Conservation (phyloP, 2,113 vertebrate genomes). For the Arizona elegans region DNA sequence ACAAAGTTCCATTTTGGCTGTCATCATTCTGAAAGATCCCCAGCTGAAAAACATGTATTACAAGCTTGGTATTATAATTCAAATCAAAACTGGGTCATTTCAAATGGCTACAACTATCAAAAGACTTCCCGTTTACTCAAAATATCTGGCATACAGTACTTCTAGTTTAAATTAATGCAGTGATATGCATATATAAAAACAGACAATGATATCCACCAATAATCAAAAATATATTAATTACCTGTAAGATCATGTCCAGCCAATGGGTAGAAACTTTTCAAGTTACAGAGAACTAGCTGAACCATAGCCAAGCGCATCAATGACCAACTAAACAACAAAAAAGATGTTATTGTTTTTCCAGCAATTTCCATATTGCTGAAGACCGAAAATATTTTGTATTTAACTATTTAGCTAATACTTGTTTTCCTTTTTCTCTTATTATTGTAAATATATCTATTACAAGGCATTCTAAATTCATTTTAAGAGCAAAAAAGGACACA, state of each 20-base stretch:
- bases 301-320: slow-evolving; percentile 97
- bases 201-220: neutral
- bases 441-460: neutral
- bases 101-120: neutral
- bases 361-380: neutral
- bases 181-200: neutral
- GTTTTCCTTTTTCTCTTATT: neutral
- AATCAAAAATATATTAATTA: slow-evolving; percentile 61
- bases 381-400: neutral
- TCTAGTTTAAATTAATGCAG: neutral
- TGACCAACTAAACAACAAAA: slow-evolving; percentile 84
- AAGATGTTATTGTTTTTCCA: slow-evolving; percentile 18
- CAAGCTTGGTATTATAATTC: neutral
- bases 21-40: neutral
- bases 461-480: neutral
- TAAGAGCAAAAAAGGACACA: neutral
- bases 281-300: slow-evolving; percentile 88
- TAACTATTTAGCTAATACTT: neutral
- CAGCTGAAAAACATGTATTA: neutral
- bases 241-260: slow-evolving; percentile 95
- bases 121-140: neutral
- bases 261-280: slow-evolving; percentile 93
- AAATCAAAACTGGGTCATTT: neutral
- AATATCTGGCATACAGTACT: neutral
- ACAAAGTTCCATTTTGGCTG: neutral